phyloP scores from a whole-genome alignment of 2,113 vertebrate species.

The Eonycteris spelaea region DNA sequence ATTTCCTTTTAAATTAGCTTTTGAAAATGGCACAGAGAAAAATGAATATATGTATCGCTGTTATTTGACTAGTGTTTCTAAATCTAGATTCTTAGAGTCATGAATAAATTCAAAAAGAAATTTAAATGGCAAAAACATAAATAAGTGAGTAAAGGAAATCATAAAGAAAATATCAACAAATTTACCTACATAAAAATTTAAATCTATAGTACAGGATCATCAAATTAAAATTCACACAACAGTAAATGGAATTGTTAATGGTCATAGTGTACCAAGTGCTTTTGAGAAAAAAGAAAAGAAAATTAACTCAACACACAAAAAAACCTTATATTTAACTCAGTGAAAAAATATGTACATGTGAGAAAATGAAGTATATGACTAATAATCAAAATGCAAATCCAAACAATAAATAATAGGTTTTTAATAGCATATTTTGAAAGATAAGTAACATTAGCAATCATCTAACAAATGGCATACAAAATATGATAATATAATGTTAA shows the following conservation, averaged over 20 bases:
- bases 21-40: neutral
- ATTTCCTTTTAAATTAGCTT: neutral
- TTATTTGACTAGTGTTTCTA: constrained; percentile 28
- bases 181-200: neutral
- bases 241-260: neutral
- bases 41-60: neutral
- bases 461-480: neutral
- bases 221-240: neutral
- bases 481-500: neutral
- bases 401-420: neutral
- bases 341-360: neutral
- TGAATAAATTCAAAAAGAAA: neutral
- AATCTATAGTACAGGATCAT: neutral
- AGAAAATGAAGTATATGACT: neutral
- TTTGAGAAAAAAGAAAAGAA: neutral
- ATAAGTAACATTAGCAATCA: neutral
- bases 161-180: neutral
- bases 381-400: neutral
- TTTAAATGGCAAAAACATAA: neutral
- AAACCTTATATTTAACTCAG: neutral
- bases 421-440: neutral
- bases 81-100: neutral
- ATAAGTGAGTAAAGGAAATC: neutral
- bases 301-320: neutral
- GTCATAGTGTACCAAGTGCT: neutral